Conservation (phyloP, 1,140 invertebrate species). For the Chironomus striatipennis region DNA sequence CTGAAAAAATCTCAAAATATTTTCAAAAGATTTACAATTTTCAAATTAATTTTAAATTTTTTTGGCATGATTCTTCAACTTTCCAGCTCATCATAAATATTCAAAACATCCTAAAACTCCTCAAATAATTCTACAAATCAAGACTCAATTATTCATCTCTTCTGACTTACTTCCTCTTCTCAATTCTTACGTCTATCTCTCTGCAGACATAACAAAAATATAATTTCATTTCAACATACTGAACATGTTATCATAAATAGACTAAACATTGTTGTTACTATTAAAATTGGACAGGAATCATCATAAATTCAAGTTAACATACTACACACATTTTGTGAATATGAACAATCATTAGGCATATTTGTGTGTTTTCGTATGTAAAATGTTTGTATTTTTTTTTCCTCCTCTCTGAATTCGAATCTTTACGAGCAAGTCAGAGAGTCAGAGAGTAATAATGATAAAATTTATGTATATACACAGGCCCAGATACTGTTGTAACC, state of each 20-base stretch:
- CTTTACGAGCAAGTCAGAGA: no score
- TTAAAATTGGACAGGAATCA: conserved; percentile 9
- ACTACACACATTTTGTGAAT: background rate
- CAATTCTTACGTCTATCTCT: no score
- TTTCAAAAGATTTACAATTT: no score
- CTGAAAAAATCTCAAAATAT: no score
- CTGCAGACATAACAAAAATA: no score
- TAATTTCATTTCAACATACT: background rate
- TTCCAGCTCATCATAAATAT: background rate
- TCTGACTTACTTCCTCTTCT: no score
- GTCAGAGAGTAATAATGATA: no score
- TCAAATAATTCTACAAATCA: background rate
- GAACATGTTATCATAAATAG: conserved; percentile 8
- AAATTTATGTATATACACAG: no score
- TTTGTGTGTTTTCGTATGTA: background rate
- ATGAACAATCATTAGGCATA: conserved; percentile 7
- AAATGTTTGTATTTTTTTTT: background rate
- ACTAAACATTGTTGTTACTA: background rate
- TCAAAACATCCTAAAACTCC: background rate
- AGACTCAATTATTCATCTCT: no score
- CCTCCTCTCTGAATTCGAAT: background rate
- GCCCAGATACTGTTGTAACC: no score
- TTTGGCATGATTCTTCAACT: background rate
- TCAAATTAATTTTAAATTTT: no score
- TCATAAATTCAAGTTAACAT: conserved; percentile 14